These are phyloP conservation scores for Peribatodes rhomboidaria DNA, from an alignment of 2,888 invertebrate genomes.

Conservation along the genomic window DNA sequence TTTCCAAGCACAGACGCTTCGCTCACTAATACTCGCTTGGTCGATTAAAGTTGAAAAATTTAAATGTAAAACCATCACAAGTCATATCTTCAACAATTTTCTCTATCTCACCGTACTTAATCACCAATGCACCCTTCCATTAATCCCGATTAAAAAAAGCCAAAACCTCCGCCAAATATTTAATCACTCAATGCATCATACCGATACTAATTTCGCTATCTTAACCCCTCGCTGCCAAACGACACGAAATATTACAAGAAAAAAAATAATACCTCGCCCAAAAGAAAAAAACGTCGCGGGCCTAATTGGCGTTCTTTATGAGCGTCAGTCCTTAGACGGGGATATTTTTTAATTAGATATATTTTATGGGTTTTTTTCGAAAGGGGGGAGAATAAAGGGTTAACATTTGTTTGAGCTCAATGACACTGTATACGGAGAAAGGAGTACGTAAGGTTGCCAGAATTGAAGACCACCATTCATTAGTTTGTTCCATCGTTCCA, in stretches of 20 bases:
- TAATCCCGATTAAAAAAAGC: constrained; percentile 57
- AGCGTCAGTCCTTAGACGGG: constrained; percentile 85
- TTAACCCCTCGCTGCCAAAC: constrained; percentile 84
- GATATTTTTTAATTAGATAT: constrained; percentile 88
- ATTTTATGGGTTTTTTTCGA: constrained; percentile 86
- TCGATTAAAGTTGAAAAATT: no score
- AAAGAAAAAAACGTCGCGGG: constrained; percentile 79
- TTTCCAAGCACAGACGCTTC: no score
- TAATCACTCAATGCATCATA: constrained; percentile 87
- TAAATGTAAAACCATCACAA: no score
- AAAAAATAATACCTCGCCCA: constrained; percentile 61
- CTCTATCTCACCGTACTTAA: constrained; percentile 14
- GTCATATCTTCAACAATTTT: not conserved
- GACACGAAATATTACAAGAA: constrained; percentile 81
- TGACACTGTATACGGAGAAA: constrained; percentile 44
- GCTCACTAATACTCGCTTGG: no score
- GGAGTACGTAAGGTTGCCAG: constrained; percentile 10
- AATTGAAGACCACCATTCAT: no score
- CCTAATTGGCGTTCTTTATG: constrained; percentile 88
- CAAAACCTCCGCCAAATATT: constrained; percentile 69
- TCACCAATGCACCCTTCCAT: constrained; percentile 41
- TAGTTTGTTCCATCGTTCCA: not conserved
- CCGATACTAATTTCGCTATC: constrained; percentile 86
- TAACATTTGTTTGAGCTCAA: constrained; percentile 84
- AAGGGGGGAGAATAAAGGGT: constrained; percentile 84